Conservation (phyloP, 2,113 vertebrate genomes). For the Myrmecobius fasciatus region DNA sequence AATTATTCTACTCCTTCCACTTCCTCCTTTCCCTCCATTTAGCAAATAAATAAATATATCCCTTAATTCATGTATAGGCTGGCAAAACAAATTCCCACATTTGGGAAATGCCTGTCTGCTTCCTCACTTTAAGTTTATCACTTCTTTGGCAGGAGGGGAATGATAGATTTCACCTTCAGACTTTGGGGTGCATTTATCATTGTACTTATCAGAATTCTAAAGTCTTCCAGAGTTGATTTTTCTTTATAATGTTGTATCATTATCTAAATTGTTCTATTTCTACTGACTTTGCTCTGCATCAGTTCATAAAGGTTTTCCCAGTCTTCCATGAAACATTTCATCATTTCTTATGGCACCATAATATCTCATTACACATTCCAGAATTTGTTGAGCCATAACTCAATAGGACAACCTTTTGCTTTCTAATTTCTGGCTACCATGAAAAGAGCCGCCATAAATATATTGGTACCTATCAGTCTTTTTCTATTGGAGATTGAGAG, state of each 20-base stretch:
- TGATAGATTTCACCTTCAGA: background rate
- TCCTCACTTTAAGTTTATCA: background rate
- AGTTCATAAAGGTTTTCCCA: background rate
- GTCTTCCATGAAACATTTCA: background rate
- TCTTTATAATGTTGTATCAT: background rate
- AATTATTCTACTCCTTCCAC: background rate
- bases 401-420: background rate
- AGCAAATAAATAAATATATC: background rate
- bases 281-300: background rate
- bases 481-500: no score
- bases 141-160: background rate
- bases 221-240: background rate
- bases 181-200: background rate
- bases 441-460: no score
- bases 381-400: background rate
- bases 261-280: background rate
- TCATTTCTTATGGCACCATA: background rate
- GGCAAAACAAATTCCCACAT: background rate
- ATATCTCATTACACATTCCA: background rate
- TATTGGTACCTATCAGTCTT: no score
- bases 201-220: background rate
- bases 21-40: background rate
- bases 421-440: no score
- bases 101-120: background rate
- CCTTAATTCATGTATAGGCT: background rate